Evolutionary conservation across 2,113 vertebrate species (phyloP), one percentile per base, ranked within the genome.

Genomic region (Brachyhypopomus occidentalis): DNA sequence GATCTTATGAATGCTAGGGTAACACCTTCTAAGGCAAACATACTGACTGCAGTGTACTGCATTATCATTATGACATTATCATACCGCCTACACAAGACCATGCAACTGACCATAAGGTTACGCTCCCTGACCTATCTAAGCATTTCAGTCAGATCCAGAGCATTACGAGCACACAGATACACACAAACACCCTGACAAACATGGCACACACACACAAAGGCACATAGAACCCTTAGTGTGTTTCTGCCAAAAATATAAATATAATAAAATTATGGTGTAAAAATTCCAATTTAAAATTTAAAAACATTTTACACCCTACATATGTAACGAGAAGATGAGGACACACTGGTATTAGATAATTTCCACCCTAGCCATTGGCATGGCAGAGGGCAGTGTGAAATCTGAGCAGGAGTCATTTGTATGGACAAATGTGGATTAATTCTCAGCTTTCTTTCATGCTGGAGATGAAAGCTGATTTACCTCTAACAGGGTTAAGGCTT

Each of bases 381-480:
- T 69, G 83, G 73, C 73, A 77, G 87, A 88, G 87, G 86, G 77
- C 89, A 75, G 83, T 87, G 89, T 88, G 88, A 92, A 92, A 92
- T 91, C 89, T 88, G 88, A 90, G 86, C 72, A 77, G 86, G 87
- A 92, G 92, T 92, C 92, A 92, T 93, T 93, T 92, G 92, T 90
- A 90, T 89, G 91, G 88, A 92, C 92, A 94, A 91, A 93, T 92
- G 92, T 92, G 92, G 92, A 94, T 94, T 93, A 93, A 91, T 93
- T 88, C 91, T 93, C 89, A 91, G 93, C 91, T 93, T 92, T 92
- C 91, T 91, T 91, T 93, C 87, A 86, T 92, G 85, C 90, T 83
- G 86, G 87, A 93, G 90, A 93, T 93, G 92, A 94, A 91, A 90
- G 81, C 87, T 91, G 92, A 92, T 92, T 94, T 92, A 89, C 87